Percentiles rank a stretch among this genome's conserved stretches.
Evolutionary conservation across 2,113 vertebrate genomes (phyloP).

Genomic region (Sphaerodactylus townsendi): DNA sequence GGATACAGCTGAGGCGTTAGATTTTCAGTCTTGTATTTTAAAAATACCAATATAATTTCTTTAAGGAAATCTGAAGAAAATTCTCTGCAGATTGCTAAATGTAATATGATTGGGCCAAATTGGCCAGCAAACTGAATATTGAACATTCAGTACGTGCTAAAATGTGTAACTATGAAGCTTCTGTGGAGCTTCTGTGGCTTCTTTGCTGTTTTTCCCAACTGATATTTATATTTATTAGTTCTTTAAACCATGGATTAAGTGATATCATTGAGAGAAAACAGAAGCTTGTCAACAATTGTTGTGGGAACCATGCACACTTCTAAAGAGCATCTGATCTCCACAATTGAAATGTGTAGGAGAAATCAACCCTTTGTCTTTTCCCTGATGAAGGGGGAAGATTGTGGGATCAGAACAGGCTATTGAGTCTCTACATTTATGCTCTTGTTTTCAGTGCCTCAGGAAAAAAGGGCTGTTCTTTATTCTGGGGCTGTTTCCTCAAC

Average conservation of each 20-base stretch:
- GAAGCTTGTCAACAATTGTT: too few relatives aligned
- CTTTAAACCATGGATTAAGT: background rate
- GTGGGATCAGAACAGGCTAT: background rate
- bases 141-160: background rate
- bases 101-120: too few relatives aligned
- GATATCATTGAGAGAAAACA: background rate
- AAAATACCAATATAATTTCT: background rate
- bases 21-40: background rate
- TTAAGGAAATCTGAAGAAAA: background rate
- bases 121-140: background rate
- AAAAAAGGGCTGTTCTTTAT: too few relatives aligned
- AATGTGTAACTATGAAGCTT: background rate
- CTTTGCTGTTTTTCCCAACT: background rate
- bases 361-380: background rate
- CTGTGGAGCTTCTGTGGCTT: background rate
- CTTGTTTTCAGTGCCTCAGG: background rate
- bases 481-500: too few relatives aligned
- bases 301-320: background rate
- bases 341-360: background rate
- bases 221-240: background rate
- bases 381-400: background rate
- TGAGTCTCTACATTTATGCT: background rate
- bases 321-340: background rate
- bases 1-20: background rate
- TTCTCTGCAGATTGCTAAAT: too few relatives aligned